phyloP scores from a whole-genome alignment of 2,113 vertebrate species.

The Corythornis madagascariensis region DNA sequence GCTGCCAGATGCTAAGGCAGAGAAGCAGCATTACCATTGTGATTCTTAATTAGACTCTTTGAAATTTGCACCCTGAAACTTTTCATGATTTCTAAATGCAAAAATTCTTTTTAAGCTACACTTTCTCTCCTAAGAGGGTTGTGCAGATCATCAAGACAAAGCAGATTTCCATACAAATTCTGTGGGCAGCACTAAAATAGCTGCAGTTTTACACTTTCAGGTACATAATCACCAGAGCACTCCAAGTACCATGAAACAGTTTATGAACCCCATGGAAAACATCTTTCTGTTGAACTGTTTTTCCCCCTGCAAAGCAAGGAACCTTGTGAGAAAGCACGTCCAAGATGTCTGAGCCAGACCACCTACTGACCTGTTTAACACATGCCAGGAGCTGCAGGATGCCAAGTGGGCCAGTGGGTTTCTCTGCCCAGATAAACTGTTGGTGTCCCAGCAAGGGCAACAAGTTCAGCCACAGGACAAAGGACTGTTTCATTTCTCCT shows the following conservation, averaged over 20 bases:
- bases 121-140: background rate
- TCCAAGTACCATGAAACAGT: background rate
- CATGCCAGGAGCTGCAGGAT: slow-evolving; percentile 36
- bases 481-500: slow-evolving; percentile 47
- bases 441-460: slow-evolving; percentile 21
- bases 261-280: background rate
- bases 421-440: slow-evolving; percentile 57
- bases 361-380: slow-evolving; percentile 37
- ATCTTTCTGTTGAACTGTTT: background rate
- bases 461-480: slow-evolving; percentile 45
- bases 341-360: slow-evolving; percentile 54
- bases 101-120: background rate
- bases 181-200: rapidly evolving
- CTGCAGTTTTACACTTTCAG: background rate
- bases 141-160: background rate
- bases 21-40: background rate
- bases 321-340: slow-evolving; percentile 45
- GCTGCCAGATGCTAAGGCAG: background rate
- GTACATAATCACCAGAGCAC: rapidly evolving
- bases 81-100: background rate
- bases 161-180: background rate
- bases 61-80: background rate
- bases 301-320: background rate
- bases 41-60: background rate
- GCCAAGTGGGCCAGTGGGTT: slow-evolving; percentile 72